These are phyloP conservation scores for Rattus norvegicus DNA, from an alignment of 2,113 vertebrate species.

Conservation along the genomic window GRCr8 NC_086025.1:133516501-133517000, in stretches of 20 bases:
- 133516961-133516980: background rate
- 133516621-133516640: no score
- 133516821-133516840: background rate
- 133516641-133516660: background rate
- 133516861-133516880: background rate
- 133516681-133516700: no score
- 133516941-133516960: background rate
- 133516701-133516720: background rate
- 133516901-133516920: background rate
- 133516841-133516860: background rate
- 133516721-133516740: background rate
- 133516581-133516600: background rate
- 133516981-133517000: background rate
- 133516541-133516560: slow-evolving; percentile 30
- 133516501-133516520: background rate
- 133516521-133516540: background rate
- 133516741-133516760: background rate
- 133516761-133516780: background rate
- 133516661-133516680: background rate
- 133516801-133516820: background rate
- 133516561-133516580: background rate
- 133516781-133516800: background rate
- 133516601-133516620: background rate
- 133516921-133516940: background rate
- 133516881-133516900: background rate